A percentile compares a stretch with the other conserved stretches of the same genome.
Evolutionary conservation across 2,888 invertebrate genomes (phyloP).

Genomic region (Drosophila macrospina): DNA sequence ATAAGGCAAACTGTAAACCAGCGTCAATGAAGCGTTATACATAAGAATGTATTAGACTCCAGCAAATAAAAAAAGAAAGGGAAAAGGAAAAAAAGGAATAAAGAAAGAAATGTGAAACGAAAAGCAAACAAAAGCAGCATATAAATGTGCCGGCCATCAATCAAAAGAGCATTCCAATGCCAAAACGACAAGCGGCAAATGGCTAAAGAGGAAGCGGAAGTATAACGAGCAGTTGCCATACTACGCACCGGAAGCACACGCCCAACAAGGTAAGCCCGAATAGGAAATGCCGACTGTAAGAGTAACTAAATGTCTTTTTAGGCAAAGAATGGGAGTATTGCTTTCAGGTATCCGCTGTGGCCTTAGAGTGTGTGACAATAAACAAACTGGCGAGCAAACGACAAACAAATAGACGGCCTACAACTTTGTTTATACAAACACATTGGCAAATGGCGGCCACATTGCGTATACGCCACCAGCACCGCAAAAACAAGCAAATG

Average conservation of each 20-base stretch:
- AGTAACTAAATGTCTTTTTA: constrained; percentile 61
- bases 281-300: constrained; percentile 60
- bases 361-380: constrained; percentile 65
- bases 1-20: constrained; percentile 61
- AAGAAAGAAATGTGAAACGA: constrained; percentile 26
- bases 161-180: constrained; percentile 66
- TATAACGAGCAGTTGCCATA: constrained; percentile 59
- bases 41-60: constrained; percentile 18
- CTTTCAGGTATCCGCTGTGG: constrained; percentile 21
- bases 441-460: constrained; percentile 68
- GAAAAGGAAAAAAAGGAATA: background rate
- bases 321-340: constrained; percentile 7
- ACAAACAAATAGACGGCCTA: constrained; percentile 74
- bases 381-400: constrained; percentile 71
- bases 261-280: constrained; percentile 32
- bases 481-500: constrained; percentile 57
- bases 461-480: constrained; percentile 75
- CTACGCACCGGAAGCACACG: constrained; percentile 29
- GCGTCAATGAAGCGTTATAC: constrained; percentile 63
- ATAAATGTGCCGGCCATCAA: constrained; percentile 72
- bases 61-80: background rate
- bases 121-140: constrained; percentile 55
- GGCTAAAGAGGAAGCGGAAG: constrained; percentile 66
- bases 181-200: constrained; percentile 42
- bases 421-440: constrained; percentile 79